These are phyloP conservation scores for rabbit (Oryctolagus cuniculus) DNA, from an alignment of 2,113 vertebrate genomes.

Conservation along the genomic window DNA sequence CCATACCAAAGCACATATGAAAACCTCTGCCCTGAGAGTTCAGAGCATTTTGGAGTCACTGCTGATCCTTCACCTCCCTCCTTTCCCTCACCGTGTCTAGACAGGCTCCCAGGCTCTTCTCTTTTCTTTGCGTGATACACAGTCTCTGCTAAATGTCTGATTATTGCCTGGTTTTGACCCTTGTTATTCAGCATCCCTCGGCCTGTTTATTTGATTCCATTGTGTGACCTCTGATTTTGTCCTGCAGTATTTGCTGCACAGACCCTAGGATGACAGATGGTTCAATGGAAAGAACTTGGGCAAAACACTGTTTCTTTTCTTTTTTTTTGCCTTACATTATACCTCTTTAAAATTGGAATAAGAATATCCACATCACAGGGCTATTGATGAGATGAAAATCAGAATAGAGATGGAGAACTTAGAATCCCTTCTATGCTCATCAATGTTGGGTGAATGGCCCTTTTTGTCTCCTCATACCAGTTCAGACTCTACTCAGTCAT, in stretches of 20 bases:
- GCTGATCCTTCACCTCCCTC: neutral
- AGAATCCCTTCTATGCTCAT: neutral
- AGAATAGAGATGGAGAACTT: slow-evolving; percentile 25
- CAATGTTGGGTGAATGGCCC: neutral
- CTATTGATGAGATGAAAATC: slow-evolving; percentile 13
- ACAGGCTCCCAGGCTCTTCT: neutral
- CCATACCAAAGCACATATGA: neutral
- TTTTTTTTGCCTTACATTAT: neutral
- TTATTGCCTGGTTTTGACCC: neutral
- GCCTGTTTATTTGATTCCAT: neutral
- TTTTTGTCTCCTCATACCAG: neutral
- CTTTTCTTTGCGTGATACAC: neutral
- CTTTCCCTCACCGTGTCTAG: neutral
- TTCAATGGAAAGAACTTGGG: neutral
- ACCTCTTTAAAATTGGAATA: slow-evolving; percentile 25
- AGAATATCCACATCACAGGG: neutral
- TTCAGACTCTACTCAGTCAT: neutral
- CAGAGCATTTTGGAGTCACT: neutral
- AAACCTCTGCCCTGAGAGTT: slow-evolving; percentile 23
- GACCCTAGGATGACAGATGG: neutral
- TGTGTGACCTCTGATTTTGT: slow-evolving; percentile 21
- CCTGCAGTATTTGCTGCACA: neutral
- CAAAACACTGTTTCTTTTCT: no score
- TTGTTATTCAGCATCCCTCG: neutral
- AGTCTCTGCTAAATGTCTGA: neutral